Percentiles rank a stretch among this genome's conserved stretches.
Evolutionary conservation across 2,888 invertebrate genomes (phyloP).

Genomic region (Rhagonycha lutea): DNA sequence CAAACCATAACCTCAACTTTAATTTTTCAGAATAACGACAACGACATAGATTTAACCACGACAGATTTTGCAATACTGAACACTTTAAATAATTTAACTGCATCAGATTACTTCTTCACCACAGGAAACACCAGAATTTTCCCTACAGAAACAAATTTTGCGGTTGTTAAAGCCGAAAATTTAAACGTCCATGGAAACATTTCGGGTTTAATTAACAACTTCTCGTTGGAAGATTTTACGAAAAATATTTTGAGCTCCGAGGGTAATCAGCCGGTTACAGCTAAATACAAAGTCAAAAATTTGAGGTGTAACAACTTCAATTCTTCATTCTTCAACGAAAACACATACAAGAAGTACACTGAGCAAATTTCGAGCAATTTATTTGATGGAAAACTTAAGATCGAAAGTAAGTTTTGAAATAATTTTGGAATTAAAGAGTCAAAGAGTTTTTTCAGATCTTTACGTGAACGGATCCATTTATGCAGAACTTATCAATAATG

Average conservation of each 20-base stretch:
- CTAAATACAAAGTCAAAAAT: conserved; percentile 47
- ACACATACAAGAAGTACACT: conserved; percentile 34
- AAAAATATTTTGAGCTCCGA: conserved; percentile 46
- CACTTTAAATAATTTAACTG: conserved; percentile 50
- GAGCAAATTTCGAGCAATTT: conserved; percentile 49
- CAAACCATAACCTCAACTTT: conserved; percentile 50
- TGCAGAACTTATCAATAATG: conserved; percentile 47
- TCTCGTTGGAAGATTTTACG: conserved; percentile 48
- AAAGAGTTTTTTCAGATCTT: conserved; percentile 43
- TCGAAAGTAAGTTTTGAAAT: conserved; percentile 45
- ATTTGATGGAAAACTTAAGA: conserved; percentile 50
- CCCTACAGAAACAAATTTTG: conserved; percentile 38
- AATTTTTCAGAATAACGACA: conserved; percentile 46
- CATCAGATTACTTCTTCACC: conserved; percentile 42
- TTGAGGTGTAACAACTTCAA: conserved; percentile 42
- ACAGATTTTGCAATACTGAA: conserved; percentile 48
- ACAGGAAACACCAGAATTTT: conserved; percentile 33
- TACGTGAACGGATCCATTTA: conserved; percentile 49
- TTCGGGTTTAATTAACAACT: conserved; percentile 45
- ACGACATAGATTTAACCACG: conserved; percentile 35
- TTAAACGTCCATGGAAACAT: conserved; percentile 50
- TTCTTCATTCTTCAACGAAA: conserved; percentile 49
- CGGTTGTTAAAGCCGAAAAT: conserved; percentile 42
- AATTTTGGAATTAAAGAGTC: background rate
- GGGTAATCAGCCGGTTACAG: conserved; percentile 45